Conservation (phyloP, 2,797 vertebrate genomes). For the Lutjanus campechanus region DNA sequence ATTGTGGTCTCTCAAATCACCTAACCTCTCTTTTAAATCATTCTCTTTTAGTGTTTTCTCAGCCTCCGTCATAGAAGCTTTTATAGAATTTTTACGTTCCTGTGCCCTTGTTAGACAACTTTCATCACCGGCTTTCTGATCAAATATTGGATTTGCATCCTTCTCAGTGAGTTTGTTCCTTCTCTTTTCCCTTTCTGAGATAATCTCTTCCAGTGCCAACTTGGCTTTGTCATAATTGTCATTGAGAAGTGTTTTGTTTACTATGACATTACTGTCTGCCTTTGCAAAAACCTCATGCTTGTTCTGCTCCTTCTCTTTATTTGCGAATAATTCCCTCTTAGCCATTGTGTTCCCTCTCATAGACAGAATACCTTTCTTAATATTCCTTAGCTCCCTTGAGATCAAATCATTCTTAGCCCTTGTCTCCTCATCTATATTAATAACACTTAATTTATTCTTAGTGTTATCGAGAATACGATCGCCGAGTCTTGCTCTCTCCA, state of each 20-base stretch:
- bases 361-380: conserved; percentile 78
- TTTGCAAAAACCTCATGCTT: conserved; percentile 59
- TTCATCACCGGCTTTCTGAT: conserved; percentile 48
- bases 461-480: conserved; percentile 48
- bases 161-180: conserved; percentile 55
- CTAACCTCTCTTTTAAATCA: conserved; percentile 67
- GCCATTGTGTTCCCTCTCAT: conserved; percentile 82
- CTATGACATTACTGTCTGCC: conserved; percentile 61
- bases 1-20: conserved; percentile 73
- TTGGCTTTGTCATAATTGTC: conserved; percentile 84
- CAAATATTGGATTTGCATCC: conserved; percentile 29
- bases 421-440: conserved; percentile 65
- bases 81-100: conserved; percentile 42
- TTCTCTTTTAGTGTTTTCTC: conserved; percentile 53
- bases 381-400: conserved; percentile 76
- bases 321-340: conserved; percentile 79
- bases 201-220: conserved; percentile 85
- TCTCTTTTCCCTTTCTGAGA: conserved; percentile 78
- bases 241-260: conserved; percentile 79
- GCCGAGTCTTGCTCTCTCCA: conserved; percentile 66
- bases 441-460: conserved; percentile 47
- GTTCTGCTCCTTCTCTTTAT: conserved; percentile 67
- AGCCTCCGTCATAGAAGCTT: conserved; percentile 17
- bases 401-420: conserved; percentile 77
- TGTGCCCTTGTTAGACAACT: conserved; percentile 28